Evolutionary conservation across 92 coral and sea anemone species (phyloP), one percentile per base, ranked within the genome.

Genomic region (Desmophyllum pertusum): DNA sequence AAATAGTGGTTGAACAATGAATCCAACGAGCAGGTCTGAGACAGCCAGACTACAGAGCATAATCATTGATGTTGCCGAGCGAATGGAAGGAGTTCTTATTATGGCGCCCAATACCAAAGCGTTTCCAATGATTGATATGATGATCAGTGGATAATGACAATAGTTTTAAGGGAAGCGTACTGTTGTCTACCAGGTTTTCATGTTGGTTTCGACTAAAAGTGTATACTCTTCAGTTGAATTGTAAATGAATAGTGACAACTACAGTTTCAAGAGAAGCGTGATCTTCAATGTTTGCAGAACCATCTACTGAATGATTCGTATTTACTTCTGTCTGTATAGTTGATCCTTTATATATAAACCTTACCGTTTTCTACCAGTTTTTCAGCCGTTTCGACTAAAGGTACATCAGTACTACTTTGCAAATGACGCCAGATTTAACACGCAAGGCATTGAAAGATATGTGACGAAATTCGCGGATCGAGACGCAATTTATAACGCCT

Each of bases 1-100:
- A 23, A 81, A 70, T 13, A 81, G 25, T 9, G 85, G 85, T 50
- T 81, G 85, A 11, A 21, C 76, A 15, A 55, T 37, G 30, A n/a
- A 25, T 36, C 77, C 85, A 51, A 81, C 85, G 36, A 69, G 76
- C 36, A 81, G 68, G 14, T 81, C 85, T 13, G 85, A 69, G 10
- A 81, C 76, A 69, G 85, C 77, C 35, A 81, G 38, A 41, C 67
- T 71, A 52, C 46, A 38, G 15, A 81, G 78, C 85, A 81, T 37
- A 0, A 17, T 29, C 31, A 69, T 69, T 41, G 85, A 81, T 5
- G 69, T 6, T 36, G n/a, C n/a, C n/a, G 77, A 50, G 29, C 41
- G 68, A 51, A 81, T 50, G 38, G 51, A 70, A n/a, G 77, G 78
- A 4, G 76, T 70, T 52, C 41, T 81, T 17, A 25, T 25, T 13